These are phyloP conservation scores for Neomonachus schauinslandi DNA, from an alignment of 2,113 vertebrate genomes.

Conservation along the genomic window DNA sequence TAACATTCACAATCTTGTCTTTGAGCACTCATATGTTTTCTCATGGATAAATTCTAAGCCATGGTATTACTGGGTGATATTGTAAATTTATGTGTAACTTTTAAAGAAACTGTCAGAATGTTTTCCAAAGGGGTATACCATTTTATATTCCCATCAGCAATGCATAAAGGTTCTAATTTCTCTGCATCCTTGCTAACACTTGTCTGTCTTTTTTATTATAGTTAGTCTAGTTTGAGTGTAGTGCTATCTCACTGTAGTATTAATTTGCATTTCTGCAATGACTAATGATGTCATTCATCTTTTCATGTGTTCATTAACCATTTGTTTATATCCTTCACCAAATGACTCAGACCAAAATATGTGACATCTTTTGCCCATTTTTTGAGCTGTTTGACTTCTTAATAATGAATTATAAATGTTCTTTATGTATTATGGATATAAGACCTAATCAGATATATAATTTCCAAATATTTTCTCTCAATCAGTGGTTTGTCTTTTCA, in stretches of 20 bases:
- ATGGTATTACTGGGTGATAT: background rate
- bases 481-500: background rate
- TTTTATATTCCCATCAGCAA: background rate
- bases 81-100: background rate
- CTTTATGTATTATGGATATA: background rate
- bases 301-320: background rate
- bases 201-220: background rate
- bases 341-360: background rate
- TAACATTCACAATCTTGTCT: background rate
- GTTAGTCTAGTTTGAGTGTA: background rate
- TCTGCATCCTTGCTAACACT: background rate
- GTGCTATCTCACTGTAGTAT: background rate
- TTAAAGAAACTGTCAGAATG: constrained; percentile 22
- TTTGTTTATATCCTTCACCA: background rate
- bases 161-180: background rate
- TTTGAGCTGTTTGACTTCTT: background rate
- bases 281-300: background rate
- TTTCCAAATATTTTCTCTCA: background rate
- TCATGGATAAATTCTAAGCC: background rate
- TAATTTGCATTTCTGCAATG: constrained; percentile 20
- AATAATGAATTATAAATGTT: background rate
- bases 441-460: background rate
- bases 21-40: background rate
- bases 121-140: background rate
- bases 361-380: background rate